These are phyloP conservation scores for Protosalanx chinensis DNA, from an alignment of 2,797 vertebrate species.

Conservation along the genomic window DNA sequence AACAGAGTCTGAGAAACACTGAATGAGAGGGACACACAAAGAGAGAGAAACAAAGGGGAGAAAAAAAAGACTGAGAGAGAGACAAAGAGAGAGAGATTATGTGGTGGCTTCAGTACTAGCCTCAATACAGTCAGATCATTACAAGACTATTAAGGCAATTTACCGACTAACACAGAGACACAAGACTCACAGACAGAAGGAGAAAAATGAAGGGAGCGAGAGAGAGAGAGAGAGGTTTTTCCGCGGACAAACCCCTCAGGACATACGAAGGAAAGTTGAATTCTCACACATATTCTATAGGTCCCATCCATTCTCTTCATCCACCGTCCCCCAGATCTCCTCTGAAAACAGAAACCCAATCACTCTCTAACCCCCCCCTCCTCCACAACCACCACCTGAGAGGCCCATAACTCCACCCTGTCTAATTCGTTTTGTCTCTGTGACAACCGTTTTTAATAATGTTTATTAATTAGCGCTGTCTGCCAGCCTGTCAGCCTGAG, in stretches of 20 bases:
- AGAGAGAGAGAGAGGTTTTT: not conserved
- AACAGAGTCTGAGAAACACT: not conserved
- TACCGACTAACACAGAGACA: conserved; percentile 8
- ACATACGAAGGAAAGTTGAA: not conserved
- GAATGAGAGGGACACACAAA: not conserved
- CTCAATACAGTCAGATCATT: conserved; percentile 19
- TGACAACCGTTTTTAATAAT: conserved; percentile 56
- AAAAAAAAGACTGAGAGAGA: not conserved
- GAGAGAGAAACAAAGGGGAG: not conserved
- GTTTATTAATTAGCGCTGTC: conserved; percentile 68
- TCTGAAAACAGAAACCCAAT: not conserved
- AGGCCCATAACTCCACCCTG: conserved; percentile 39
- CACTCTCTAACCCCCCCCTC: not conserved
- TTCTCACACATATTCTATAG: too few species aligned
- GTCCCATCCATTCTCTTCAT: not conserved
- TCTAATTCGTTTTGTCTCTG: conserved; percentile 49
- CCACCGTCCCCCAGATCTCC: not conserved
- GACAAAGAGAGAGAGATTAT: conserved; percentile 19
- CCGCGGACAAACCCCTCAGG: not conserved
- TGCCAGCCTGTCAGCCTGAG: conserved; percentile 34
- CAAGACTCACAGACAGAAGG: conserved; percentile 18
- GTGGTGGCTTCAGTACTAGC: too few species aligned
- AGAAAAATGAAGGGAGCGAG: conserved; percentile 16
- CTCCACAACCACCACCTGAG: not conserved
- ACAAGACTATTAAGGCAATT: conserved; percentile 15